Evolutionary conservation across 2,888 invertebrate genomes (phyloP), one percentile per base, ranked within the genome.

Genomic region (Nymphalis c-album): DNA sequence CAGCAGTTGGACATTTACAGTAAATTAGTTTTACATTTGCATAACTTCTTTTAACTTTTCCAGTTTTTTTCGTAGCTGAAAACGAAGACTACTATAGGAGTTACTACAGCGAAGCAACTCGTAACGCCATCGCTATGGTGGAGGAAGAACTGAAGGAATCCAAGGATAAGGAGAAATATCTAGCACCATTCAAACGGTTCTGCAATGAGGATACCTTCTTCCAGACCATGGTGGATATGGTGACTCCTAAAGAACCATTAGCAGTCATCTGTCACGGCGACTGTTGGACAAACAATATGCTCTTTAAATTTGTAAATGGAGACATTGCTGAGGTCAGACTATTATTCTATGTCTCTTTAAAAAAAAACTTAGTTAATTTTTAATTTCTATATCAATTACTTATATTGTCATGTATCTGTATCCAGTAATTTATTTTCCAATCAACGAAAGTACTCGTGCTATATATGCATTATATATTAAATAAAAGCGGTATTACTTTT

Each of bases 241-340:
- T 94, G 0, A 90, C 93, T 2, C 92, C 94, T 0, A 91, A 92
- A 74, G 95, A 95, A 51, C 94, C 95, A 0, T 79, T 95, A 55
- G 94, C 95, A 0, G 95, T 95, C 3, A 94, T 96, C 73, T 94
- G 95, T 64, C 96, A 96, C 75, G 96, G 96, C 0, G 96, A 96
- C 75, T 95, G 95, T 78, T 96, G 95, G 95, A 95, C 95, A 0
- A 96, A 96, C 77, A 96, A 96, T 80, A 93, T 96, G 76, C 81
- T 95, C 26, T 95, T 95, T 78, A 91, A 93, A 73, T 94, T 95
- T 73, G 86, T 90, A 7, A 85, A 88, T 65, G 93, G 91, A 0
- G 89, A 93, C 65, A 93, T 94, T 62, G 85, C 91, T 64, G 94
- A 94, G 84, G 94, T 93, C 73, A 75, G 75, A 50, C 8, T 20